phyloP scores from a whole-genome alignment of 1,140 invertebrate species.

The Sycophaga agraensis region DNA sequence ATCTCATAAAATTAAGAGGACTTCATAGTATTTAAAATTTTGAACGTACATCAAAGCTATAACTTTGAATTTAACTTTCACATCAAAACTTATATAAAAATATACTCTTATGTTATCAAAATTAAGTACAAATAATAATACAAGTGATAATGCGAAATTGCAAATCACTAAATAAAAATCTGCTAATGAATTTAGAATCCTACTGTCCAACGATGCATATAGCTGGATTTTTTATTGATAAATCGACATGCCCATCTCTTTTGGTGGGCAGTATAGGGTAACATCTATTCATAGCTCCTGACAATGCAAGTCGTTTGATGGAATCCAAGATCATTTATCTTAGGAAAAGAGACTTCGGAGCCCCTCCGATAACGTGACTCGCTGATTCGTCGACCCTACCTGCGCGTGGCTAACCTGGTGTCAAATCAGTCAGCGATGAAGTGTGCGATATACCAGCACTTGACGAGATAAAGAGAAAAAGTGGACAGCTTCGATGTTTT shows the following conservation, averaged over 20 bases:
- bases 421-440: constrained; percentile 19
- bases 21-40: too few species aligned
- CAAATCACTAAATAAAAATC: too few species aligned
- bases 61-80: too few species aligned
- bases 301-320: neutral
- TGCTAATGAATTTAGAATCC: too few species aligned
- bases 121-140: too few species aligned
- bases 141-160: too few species aligned
- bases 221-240: neutral
- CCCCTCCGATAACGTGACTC: constrained; percentile 6
- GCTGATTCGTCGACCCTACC: constrained; percentile 6
- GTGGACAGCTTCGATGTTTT: neutral
- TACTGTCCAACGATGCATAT: too few species aligned
- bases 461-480: neutral
- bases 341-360: neutral
- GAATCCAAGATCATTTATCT: constrained; percentile 3
- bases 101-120: too few species aligned
- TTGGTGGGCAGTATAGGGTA: neutral
- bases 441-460: constrained; percentile 1
- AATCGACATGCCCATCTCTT: neutral
- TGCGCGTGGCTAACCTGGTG: neutral
- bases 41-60: too few species aligned
- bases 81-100: too few species aligned
- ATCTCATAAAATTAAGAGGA: too few species aligned
- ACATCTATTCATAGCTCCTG: neutral